Percentiles rank a stretch among this genome's conserved stretches.
Conservation (phyloP, 1,140 invertebrate species). For the Pachyrhynchus sulphureomaculatus region DNA sequence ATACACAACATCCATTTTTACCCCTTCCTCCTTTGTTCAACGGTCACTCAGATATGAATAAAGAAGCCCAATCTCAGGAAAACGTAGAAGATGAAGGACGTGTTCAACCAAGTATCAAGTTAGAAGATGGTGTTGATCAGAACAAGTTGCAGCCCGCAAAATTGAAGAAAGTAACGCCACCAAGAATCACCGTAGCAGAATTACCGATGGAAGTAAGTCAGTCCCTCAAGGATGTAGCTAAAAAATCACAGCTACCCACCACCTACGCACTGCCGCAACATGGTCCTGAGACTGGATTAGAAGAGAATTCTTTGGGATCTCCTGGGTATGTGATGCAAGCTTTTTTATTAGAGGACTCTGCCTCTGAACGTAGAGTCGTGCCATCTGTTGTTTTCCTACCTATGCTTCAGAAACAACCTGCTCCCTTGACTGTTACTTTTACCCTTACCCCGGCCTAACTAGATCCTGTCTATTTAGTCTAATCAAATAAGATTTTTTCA, state of each 20-base stretch:
- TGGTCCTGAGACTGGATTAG: conserved; percentile 7
- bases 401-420: conserved; percentile 78
- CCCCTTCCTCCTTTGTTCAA: conserved; percentile 55
- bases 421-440: conserved; percentile 83
- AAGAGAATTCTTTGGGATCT: conserved; percentile 32
- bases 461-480: conserved; percentile 8
- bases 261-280: conserved; percentile 59
- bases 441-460: conserved; percentile 84
- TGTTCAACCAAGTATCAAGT: conserved; percentile 26
- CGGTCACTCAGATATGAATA: conserved; percentile 45
- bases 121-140: conserved; percentile 30
- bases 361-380: conserved; percentile 60
- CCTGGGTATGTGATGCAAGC: conserved; percentile 71
- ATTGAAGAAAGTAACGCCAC: conserved; percentile 43
- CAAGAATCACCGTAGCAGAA: conserved; percentile 47
- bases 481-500: conserved; percentile 26
- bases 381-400: conserved; percentile 91
- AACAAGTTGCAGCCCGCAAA: conserved; percentile 25
- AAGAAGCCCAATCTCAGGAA: conserved; percentile 42
- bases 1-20: conserved; percentile 60
- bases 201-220: conserved; percentile 54
- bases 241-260: conserved; percentile 59
- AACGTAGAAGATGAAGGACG: conserved; percentile 44
- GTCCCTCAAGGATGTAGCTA: conserved; percentile 57
- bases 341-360: conserved; percentile 74